These are phyloP conservation scores for Eristalinus aeneus DNA, from an alignment of 2,888 invertebrate genomes.

Conservation along the genomic window DNA sequence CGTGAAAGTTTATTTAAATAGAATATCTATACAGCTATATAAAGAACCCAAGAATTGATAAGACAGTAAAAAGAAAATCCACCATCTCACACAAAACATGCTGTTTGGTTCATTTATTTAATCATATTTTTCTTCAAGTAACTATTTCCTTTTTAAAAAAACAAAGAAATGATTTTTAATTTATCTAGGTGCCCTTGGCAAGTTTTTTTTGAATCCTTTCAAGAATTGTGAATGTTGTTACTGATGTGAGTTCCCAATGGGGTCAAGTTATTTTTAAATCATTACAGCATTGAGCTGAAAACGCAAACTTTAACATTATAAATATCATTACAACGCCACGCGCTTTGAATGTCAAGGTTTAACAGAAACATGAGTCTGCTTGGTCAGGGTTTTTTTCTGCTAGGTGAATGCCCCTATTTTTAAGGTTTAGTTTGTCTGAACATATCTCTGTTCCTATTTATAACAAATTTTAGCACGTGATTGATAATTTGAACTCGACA, in stretches of 20 bases:
- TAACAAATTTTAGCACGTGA: too few species aligned
- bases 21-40: neutral
- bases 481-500: too few species aligned
- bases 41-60: constrained; percentile 22
- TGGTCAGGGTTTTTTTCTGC: too few species aligned
- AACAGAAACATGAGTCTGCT: too few species aligned
- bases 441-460: too few species aligned
- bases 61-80: constrained; percentile 18
- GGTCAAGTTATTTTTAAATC: neutral
- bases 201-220: too few species aligned
- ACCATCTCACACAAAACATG: constrained; percentile 43
- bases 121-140: too few species aligned
- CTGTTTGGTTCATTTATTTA: neutral
- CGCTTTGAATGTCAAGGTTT: neutral
- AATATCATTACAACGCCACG: neutral
- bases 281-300: neutral
- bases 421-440: too few species aligned
- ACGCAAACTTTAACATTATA: too few species aligned
- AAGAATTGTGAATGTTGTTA: neutral
- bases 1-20: neutral
- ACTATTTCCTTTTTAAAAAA: neutral
- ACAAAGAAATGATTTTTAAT: too few species aligned
- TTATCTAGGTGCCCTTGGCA: too few species aligned
- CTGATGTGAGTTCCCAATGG: neutral
- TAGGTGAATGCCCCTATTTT: too few species aligned